Evolutionary conservation across 2,888 invertebrate species (phyloP).

Genomic region (Anoplius nigerrimus): DNA sequence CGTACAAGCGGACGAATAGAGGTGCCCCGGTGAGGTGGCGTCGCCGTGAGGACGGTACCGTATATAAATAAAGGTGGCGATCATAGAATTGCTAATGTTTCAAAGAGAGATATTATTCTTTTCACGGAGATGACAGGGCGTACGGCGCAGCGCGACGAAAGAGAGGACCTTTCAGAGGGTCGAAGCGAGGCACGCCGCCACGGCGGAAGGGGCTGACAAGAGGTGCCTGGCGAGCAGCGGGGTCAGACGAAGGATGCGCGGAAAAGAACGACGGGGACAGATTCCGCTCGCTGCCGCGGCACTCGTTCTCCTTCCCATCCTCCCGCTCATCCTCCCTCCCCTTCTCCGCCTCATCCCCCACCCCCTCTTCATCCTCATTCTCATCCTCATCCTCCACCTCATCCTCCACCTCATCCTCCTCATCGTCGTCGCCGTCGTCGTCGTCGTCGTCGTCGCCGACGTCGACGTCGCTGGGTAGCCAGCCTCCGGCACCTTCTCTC

Average conservation of each 20-base stretch:
- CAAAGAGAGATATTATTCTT: conserved; percentile 69
- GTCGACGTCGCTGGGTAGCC: conserved; percentile 29
- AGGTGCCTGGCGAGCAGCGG: neutral
- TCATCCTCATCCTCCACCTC: too few relatives aligned
- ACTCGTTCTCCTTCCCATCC: too few relatives aligned
- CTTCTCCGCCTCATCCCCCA: too few relatives aligned
- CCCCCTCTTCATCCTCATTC: too few relatives aligned
- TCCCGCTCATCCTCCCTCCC: too few relatives aligned
- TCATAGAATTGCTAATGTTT: conserved; percentile 72
- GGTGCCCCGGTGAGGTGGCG: conserved; percentile 28
- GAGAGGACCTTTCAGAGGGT: conserved; percentile 49
- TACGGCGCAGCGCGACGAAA: conserved; percentile 39
- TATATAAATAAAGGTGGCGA: conserved; percentile 66
- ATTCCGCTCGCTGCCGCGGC: neutral
- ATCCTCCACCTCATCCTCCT: too few relatives aligned
- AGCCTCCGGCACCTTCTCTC: conserved; percentile 47
- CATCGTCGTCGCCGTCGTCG: conserved; percentile 6
- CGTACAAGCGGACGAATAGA: conserved; percentile 35
- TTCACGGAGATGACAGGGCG: conserved; percentile 61
- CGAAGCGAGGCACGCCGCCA: conserved; percentile 20
- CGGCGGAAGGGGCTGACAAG: conserved; percentile 13
- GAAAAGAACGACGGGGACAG: conserved; percentile 5
- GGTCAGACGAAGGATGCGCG: conserved; percentile 4
- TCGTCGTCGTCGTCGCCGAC: neutral
- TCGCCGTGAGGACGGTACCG: conserved; percentile 30